Percentiles rank a stretch among this genome's conserved stretches.
Conservation (phyloP, 1,140 invertebrate species). For the Portunus trituberculatus region DNA sequence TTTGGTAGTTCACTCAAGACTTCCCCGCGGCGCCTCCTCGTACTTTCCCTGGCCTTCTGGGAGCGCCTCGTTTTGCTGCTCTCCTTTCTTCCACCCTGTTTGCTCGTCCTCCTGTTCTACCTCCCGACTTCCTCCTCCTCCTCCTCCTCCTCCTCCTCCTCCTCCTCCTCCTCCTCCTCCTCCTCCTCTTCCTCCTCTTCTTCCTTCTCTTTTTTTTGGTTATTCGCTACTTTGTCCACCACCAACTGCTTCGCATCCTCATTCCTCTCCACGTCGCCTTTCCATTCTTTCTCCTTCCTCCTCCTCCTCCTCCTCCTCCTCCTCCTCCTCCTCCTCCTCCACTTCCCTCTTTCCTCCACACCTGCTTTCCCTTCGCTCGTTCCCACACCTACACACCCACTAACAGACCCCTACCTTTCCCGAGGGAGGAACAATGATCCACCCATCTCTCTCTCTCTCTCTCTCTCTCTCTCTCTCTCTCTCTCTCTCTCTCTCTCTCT, state of each 20-base stretch:
- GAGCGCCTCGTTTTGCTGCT: no score
- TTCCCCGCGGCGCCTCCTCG: no score
- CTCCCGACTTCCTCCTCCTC: not conserved
- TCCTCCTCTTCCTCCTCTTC: not conserved
- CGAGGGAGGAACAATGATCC: not conserved
- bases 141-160: not conserved
- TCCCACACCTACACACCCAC: not conserved
- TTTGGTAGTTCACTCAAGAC: no score
- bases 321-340: not conserved
- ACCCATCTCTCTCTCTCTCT: not conserved
- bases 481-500: not conserved
- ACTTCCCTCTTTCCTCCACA: not conserved
- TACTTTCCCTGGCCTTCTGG: no score
- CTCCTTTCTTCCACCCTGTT: not conserved
- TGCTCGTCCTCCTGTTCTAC: not conserved
- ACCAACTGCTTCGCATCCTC: not conserved
- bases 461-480: constrained; percentile 12
- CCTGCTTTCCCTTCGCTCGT: not conserved
- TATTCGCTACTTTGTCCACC: no score
- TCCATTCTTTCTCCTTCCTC: not conserved
- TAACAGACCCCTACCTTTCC: not conserved
- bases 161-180: not conserved
- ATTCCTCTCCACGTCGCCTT: no score
- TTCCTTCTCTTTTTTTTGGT: not conserved
- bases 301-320: not conserved